Evolutionary conservation across 53 echinoderm and acorn worm genomes (phyloP).

Genomic region (Antedon mediterranea): DNA sequence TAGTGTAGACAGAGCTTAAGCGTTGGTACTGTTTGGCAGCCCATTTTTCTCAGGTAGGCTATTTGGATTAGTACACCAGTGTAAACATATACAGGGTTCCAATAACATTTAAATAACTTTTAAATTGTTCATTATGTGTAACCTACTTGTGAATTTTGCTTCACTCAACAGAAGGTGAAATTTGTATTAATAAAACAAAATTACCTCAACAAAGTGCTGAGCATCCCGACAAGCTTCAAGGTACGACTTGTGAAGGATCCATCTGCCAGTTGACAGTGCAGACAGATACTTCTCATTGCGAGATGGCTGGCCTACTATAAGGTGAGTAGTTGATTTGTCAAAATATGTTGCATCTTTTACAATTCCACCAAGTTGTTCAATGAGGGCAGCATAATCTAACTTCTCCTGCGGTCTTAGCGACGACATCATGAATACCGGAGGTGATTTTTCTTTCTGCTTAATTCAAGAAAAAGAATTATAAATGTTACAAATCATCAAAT

Average conservation of each 20-base stretch:
- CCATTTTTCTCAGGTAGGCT: too few species aligned
- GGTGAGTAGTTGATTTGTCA: slow-evolving; percentile 66
- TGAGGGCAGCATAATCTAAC: slow-evolving; percentile 85
- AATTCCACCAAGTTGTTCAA: slow-evolving; percentile 82
- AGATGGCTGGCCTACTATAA: slow-evolving; percentile 87
- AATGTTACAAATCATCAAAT: too few species aligned
- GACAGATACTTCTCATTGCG: slow-evolving; percentile 94
- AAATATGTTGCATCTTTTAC: slow-evolving; percentile 80
- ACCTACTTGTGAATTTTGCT: too few species aligned
- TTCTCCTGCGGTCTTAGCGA: slow-evolving; percentile 80
- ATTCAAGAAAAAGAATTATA: not conserved
- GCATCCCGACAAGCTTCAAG: slow-evolving; percentile 68
- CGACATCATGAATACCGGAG: slow-evolving; percentile 59
- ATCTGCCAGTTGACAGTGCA: slow-evolving; percentile 74
- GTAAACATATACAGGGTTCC: too few species aligned
- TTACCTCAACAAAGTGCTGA: slow-evolving; percentile 65
- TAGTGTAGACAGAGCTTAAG: too few species aligned
- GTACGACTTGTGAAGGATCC: slow-evolving; percentile 92
- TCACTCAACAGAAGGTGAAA: too few species aligned
- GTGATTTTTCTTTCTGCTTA: not conserved
- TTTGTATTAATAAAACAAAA: not conserved
- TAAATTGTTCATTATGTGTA: too few species aligned
- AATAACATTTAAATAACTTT: too few species aligned
- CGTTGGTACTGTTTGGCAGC: too few species aligned
- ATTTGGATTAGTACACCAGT: too few species aligned